phyloP scores from a whole-genome alignment of 2,888 invertebrate species.

The Orthosia cruda region DNA sequence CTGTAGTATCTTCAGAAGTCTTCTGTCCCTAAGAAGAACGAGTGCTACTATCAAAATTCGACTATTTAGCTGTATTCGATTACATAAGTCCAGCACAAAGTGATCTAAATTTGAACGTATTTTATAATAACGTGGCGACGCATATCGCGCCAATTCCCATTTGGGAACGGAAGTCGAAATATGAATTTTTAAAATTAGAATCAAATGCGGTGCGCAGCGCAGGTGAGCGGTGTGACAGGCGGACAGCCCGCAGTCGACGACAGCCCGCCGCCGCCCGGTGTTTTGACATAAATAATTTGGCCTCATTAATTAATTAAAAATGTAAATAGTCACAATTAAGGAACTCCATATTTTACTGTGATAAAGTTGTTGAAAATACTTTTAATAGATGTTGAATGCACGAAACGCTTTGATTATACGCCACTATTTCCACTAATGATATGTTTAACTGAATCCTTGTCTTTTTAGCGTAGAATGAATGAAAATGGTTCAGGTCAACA shows the following conservation, averaged over 20 bases:
- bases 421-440: not conserved
- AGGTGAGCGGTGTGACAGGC: slow-evolving; percentile 87
- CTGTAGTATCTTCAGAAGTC: not conserved
- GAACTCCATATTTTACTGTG: slow-evolving; percentile 51
- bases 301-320: slow-evolving; percentile 81
- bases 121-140: slow-evolving; percentile 72
- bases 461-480: not conserved
- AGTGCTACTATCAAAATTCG: slow-evolving; percentile 3
- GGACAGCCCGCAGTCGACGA: slow-evolving; percentile 66
- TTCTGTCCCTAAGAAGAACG: not conserved
- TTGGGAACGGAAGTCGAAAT: slow-evolving; percentile 90
- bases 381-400: slow-evolving; percentile 18
- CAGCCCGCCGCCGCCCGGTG: slow-evolving; percentile 67
- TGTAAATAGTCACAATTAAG: slow-evolving; percentile 65
- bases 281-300: slow-evolving; percentile 79
- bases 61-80: slow-evolving; percentile 45
- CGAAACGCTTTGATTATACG: slow-evolving; percentile 1
- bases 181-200: slow-evolving; percentile 91
- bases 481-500: not conserved
- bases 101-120: slow-evolving; percentile 60
- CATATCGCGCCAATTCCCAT: slow-evolving; percentile 88
- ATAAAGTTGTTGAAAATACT: slow-evolving; percentile 41
- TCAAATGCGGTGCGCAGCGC: slow-evolving; percentile 86
- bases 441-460: not conserved
- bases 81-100: slow-evolving; percentile 56